Base-by-base conservation (phyloP, 2,888 invertebrate genomes). In the Orgyia antiqua region DNA sequence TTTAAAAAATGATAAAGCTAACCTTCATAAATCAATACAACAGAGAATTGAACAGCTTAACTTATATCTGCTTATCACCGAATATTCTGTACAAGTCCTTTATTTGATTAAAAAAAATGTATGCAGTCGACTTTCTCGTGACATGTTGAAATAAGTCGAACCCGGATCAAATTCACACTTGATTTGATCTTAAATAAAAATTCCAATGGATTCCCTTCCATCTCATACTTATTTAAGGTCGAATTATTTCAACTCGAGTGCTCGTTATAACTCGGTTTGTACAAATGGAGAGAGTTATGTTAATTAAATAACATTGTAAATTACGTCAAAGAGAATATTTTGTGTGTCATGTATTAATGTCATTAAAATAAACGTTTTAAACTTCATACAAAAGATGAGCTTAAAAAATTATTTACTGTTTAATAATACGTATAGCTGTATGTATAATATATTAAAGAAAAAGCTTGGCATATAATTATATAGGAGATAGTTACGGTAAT, bases 101-200 rank as follows among this genome's bases (percentile, higher is more conserved):
- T 40, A 50, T 57, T 53, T 51, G 45, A 53, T 51, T 51, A 36
- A 30, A 47, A 46, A 50, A 54, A 50, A 51, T 42, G 42, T 57
- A 58, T 64, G 58, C 54, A 55, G 46, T 44, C 51, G 42, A 44
- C 41, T 41, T 35, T 32, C 33, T 27, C 42, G 38, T 44, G 54
- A 49, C 51, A 40, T 39, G 51, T 49, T 43, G 49, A 52, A 45
- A 50, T 53, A 57, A 51, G 51, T 59, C 53, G 50, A 57, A 60
- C 68, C 65, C 61, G 48, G 55, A 61, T 65, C 65, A 67, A 60
- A 67, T 62, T 61, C 52, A 56, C 61, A 56, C 63, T 55, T 59
- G 61, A 56, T 53, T 61, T 58, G 50, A 44, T 58, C 59, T 62
- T 54, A 56, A 63, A 63, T 67, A 63, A 64, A 66, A 60, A 59